Conservation (phyloP, 2,888 invertebrate species). For the Peribatodes rhomboidaria region DNA sequence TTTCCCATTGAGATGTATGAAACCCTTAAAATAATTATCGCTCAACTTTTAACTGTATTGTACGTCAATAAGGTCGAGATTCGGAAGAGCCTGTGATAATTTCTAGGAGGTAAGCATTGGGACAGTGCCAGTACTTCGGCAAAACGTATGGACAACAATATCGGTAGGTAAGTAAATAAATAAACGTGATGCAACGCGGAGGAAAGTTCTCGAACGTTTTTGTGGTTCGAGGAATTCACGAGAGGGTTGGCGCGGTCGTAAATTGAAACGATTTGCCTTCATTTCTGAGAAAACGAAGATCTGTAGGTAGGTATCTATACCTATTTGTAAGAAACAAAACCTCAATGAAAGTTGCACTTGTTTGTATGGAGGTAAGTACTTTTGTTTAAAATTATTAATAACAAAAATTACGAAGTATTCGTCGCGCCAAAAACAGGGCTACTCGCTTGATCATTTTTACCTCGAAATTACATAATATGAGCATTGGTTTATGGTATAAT, state of each 20-base stretch:
- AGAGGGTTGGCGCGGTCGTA: conserved; percentile 1
- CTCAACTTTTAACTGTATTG: conserved; percentile 22
- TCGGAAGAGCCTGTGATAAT: conserved; percentile 26
- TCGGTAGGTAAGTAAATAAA: conserved; percentile 61
- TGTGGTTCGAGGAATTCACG: conserved; percentile 22
- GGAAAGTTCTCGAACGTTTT: conserved; percentile 59
- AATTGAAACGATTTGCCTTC: background rate
- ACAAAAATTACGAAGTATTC: too few relatives aligned
- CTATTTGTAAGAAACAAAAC: background rate
- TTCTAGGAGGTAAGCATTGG: conserved; percentile 52
- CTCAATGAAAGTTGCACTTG: background rate
- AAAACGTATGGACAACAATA: conserved; percentile 55
- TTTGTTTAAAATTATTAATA: too few relatives aligned
- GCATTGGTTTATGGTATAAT: too few relatives aligned
- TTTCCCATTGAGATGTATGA: background rate
- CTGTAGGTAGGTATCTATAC: too few relatives aligned
- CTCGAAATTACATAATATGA: too few relatives aligned
- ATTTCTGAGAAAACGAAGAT: conserved; percentile 7
- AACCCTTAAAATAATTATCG: conserved; percentile 13
- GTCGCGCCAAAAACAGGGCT: too few relatives aligned
- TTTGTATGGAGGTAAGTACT: too few relatives aligned
- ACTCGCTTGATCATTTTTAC: too few relatives aligned
- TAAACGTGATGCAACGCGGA: conserved; percentile 66
- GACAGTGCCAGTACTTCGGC: conserved; percentile 68
- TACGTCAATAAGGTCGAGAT: conserved; percentile 30